Base-by-base conservation (phyloP, 1,140 invertebrate genomes). In the Rhynchophorus ferrugineus region DNA sequence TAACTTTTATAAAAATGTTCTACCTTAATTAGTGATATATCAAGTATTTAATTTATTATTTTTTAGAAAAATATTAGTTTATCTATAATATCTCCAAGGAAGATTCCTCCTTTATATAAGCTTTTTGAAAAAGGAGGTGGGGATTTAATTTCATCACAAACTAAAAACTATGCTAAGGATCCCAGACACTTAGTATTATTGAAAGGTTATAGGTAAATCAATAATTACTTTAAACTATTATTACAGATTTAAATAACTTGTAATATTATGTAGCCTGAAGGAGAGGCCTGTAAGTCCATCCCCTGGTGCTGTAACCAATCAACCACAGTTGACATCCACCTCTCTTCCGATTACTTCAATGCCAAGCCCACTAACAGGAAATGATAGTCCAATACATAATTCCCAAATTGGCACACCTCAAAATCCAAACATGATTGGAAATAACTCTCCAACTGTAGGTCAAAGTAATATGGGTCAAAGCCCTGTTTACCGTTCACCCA, bases 131-230 rank as follows among this genome's bases (percentile, higher is more conserved):
- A 87, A 69, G 87, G 88, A 9, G 90, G 89, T 8, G 90, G 89
- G 0, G 90, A 93, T 72, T 69, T 91, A 8, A 76, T 78, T 22
- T 77, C 80, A 0, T 84, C 84, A 0, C 81, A 88, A 51, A 87
- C 81, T 3, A 92, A 95, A 67, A 93, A 93, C 64, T 96, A 92
- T 68, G 87, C 91, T 0, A 89, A 91, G 72, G 91, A 93, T 70
- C 80, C 83, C 0, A 71, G 89, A 11, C 89, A 93, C 72, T 73
- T 94, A 44, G 85, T 93, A 5, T 71, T 93, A 6, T 69, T 93
- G 0, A 85, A 82, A 68, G 85, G 84, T 14, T 88, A 78, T 60
- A 78, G 76, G 73, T 75, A 61, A 53, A 33, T 47, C 14, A 24
- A 20, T 1, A 49, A 14, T 45, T 7, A 9, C 14, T 1, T 29